Conservation (phyloP, 1,140 invertebrate species). For the Papilio polytes region DNA sequence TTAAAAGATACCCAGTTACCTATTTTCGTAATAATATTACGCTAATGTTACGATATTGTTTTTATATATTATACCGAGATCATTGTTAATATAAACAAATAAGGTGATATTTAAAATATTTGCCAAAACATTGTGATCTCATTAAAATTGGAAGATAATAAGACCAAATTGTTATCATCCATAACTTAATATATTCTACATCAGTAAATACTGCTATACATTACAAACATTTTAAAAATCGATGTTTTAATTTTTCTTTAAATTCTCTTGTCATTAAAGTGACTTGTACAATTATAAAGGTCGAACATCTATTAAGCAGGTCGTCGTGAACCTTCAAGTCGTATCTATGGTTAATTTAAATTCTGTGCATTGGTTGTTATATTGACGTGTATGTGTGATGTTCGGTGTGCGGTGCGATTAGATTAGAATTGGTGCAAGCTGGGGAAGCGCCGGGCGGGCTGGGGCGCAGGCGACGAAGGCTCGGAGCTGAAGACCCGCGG, state of each 20-base stretch:
- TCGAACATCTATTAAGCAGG: neutral
- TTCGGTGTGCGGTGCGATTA: neutral
- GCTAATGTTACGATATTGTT: slow-evolving; percentile 29
- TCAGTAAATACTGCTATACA: too few relatives aligned
- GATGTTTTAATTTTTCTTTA: neutral
- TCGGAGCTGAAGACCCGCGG: slow-evolving; percentile 51
- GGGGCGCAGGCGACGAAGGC: neutral
- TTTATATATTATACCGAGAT: slow-evolving; percentile 27
- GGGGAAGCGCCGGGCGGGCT: neutral
- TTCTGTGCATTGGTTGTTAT: neutral
- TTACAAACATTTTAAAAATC: too few relatives aligned
- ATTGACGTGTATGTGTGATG: neutral
- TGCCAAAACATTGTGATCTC: neutral
- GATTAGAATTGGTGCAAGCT: neutral
- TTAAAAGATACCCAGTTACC: slow-evolving; percentile 18
- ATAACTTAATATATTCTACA: neutral
- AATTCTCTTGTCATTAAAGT: neutral
- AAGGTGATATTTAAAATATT: neutral
- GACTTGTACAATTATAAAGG: neutral
- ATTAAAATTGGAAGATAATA: neutral
- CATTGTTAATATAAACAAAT: neutral
- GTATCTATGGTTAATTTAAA: neutral
- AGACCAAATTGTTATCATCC: neutral
- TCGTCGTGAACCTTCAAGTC: neutral
- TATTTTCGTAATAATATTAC: slow-evolving; percentile 37